phyloP scores from a whole-genome alignment of 64 coral and sea anemone species.

The Hydrozoanthus tunicans region DNA sequence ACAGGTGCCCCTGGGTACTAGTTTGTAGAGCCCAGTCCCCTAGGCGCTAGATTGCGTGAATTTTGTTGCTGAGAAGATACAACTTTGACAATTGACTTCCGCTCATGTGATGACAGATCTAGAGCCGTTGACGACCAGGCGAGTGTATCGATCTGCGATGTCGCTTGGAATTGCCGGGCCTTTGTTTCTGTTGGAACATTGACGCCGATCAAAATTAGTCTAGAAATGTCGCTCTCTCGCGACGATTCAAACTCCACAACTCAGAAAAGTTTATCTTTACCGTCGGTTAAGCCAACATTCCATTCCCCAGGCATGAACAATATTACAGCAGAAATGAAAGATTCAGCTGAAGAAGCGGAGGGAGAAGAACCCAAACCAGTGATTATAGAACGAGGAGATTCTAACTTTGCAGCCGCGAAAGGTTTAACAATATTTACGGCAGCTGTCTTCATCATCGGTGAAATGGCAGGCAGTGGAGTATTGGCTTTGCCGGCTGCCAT shows the following conservation, averaged over 20 bases:
- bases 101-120: not conserved
- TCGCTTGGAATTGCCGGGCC: not conserved
- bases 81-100: too few species aligned
- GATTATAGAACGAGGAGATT: constrained; percentile 18
- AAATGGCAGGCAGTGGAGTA: constrained; percentile 94
- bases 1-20: not conserved
- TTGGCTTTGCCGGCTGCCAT: constrained; percentile 85
- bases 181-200: constrained; percentile 19
- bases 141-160: not conserved
- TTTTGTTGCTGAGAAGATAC: not conserved
- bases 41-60: not conserved
- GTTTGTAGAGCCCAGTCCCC: not conserved
- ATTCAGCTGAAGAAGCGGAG: not conserved
- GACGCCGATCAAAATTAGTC: not conserved
- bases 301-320: constrained; percentile 9
- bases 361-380: constrained; percentile 2
- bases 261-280: constrained; percentile 42
- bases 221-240: not conserved
- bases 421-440: constrained; percentile 88
- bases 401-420: not conserved
- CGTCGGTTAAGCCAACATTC: not conserved
- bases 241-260: constrained; percentile 16
- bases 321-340: constrained; percentile 10
- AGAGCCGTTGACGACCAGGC: too few species aligned
- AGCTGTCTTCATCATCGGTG: constrained; percentile 83